Conservation (phyloP, 1,140 invertebrate species). For the Orussus abietinus region DNA sequence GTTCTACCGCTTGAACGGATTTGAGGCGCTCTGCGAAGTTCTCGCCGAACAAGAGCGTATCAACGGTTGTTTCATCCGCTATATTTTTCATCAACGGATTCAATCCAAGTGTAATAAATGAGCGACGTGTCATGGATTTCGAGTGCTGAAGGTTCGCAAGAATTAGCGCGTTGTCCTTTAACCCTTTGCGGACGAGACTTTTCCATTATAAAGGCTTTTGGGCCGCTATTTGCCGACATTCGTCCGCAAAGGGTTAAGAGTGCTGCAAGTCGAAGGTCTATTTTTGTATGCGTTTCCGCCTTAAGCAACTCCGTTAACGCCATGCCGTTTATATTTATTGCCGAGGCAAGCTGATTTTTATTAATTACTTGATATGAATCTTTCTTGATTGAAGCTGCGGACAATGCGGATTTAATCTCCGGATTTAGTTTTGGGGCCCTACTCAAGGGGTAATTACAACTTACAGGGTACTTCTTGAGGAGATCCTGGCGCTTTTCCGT, state of each 20-base stretch:
- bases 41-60: slow-evolving; percentile 2
- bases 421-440: slow-evolving; percentile 3
- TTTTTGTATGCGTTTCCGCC: not conserved
- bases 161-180: slow-evolving; percentile 3
- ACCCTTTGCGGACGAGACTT: not conserved
- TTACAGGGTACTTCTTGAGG: slow-evolving; percentile 4
- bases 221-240: too few species aligned
- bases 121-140: slow-evolving; percentile 5
- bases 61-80: slow-evolving; percentile 2
- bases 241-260: too few species aligned
- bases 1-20: slow-evolving; percentile 5
- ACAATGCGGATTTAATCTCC: slow-evolving; percentile 2
- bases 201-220: too few species aligned
- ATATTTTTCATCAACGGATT: slow-evolving; percentile 1
- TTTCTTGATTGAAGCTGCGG: not conserved
- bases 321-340: slow-evolving; percentile 4
- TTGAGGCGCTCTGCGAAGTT: slow-evolving; percentile 6
- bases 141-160: slow-evolving; percentile 6
- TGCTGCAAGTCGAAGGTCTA: not conserved
- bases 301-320: slow-evolving; percentile 3
- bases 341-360: slow-evolving; percentile 2
- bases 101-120: slow-evolving; percentile 2
- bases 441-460: slow-evolving; percentile 2
- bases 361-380: slow-evolving; percentile 3
- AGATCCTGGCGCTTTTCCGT: slow-evolving; percentile 3